These are phyloP conservation scores for Lithobates pipiens DNA, from an alignment of 2,797 vertebrate species.

Conservation along the genomic window DNA sequence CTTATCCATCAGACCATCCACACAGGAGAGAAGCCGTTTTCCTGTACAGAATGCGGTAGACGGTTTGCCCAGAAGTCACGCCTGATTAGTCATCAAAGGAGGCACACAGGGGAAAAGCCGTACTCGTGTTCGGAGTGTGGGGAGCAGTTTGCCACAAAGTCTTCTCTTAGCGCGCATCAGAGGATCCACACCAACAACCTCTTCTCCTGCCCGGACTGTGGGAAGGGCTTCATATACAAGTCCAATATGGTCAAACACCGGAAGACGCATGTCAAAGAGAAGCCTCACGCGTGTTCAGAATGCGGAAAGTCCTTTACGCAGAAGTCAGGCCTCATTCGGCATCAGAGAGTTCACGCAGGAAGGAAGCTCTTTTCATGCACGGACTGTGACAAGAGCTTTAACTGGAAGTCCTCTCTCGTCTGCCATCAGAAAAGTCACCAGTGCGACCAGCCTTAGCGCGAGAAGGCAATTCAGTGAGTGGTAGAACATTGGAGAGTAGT, in stretches of 20 bases:
- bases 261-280: neutral
- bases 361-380: neutral
- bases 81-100: slow-evolving; percentile 68
- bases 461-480: neutral
- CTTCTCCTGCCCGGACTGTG: slow-evolving; percentile 24
- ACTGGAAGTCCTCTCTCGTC: neutral
- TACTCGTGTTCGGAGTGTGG: slow-evolving; percentile 68
- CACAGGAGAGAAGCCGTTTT: slow-evolving; percentile 69
- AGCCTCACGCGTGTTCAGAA: neutral
- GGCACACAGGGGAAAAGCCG: slow-evolving; percentile 70
- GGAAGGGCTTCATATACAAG: slow-evolving; percentile 8
- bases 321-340: neutral
- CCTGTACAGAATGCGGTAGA: slow-evolving; percentile 67
- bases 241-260: neutral
- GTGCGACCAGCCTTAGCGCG: neutral
- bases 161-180: slow-evolving; percentile 1
- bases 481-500: neutral
- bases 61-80: slow-evolving; percentile 68
- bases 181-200: slow-evolving; percentile 38
- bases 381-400: neutral
- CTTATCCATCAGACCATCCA: slow-evolving; percentile 68
- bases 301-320: neutral
- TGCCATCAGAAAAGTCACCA: neutral
- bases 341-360: neutral
- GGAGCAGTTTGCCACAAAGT: slow-evolving; percentile 4